phyloP scores from a whole-genome alignment of 2,113 vertebrate genomes.

The Oncorhynchus keta region DNA sequence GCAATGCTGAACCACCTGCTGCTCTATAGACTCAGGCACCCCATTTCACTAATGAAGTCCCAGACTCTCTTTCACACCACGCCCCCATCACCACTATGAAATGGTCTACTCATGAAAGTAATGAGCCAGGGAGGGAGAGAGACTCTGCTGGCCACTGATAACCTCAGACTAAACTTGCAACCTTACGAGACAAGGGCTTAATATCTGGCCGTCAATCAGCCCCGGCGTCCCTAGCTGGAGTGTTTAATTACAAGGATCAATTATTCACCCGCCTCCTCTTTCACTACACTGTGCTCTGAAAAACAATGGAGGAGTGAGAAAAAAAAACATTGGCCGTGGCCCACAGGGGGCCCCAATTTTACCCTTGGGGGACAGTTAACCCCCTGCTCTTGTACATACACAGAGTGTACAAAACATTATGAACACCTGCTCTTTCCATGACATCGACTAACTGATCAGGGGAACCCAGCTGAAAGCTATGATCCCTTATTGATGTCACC shows the following conservation, averaged over 20 bases:
- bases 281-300: constrained; percentile 72
- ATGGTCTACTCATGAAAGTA: constrained; percentile 82
- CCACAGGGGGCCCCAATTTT: constrained; percentile 29
- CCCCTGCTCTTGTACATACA: not conserved
- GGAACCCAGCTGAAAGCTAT: too few relatives aligned
- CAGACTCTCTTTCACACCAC: constrained; percentile 75
- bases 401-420: too few relatives aligned
- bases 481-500: too few relatives aligned
- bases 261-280: constrained; percentile 80
- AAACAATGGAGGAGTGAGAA: constrained; percentile 57
- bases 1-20: constrained; percentile 67
- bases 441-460: too few relatives aligned
- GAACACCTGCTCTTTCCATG: too few relatives aligned
- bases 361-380: constrained; percentile 18
- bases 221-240: constrained; percentile 74
- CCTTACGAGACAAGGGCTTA: constrained; percentile 78
- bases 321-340: constrained; percentile 20
- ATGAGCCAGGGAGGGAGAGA: constrained; percentile 74
- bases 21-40: constrained; percentile 58
- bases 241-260: constrained; percentile 83
- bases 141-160: constrained; percentile 78
- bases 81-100: constrained; percentile 70
- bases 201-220: constrained; percentile 82
- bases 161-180: constrained; percentile 80
- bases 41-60: constrained; percentile 79